These are phyloP conservation scores for Nomada goodeniana DNA, from an alignment of 2,888 invertebrate genomes.

Conservation along the genomic window DNA sequence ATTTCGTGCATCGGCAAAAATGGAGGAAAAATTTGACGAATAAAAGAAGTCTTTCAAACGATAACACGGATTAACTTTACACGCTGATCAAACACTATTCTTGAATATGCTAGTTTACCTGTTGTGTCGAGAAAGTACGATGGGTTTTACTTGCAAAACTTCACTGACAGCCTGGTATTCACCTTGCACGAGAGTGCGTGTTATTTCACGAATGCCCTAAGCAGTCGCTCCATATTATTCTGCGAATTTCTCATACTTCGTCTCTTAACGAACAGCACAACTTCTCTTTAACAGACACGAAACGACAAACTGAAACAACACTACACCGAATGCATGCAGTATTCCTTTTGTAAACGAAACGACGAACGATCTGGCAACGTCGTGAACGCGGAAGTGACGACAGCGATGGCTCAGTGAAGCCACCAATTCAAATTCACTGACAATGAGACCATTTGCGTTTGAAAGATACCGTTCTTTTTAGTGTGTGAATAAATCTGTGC, in stretches of 20 bases:
- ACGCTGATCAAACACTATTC: neutral
- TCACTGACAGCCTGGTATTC: conserved; percentile 51
- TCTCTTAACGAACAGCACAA: conserved; percentile 29
- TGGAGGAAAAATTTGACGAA: neutral
- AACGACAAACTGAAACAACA: conserved; percentile 27
- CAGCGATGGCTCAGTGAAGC: conserved; percentile 27
- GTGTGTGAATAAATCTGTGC: neutral
- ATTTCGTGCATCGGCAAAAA: conserved; percentile 8
- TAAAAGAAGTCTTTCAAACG: neutral
- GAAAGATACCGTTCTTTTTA: neutral
- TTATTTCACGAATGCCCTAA: conserved; percentile 77
- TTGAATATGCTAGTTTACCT: conserved; percentile 46
- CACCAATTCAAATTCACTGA: conserved; percentile 39
- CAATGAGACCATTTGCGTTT: neutral
- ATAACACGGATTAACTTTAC: neutral
- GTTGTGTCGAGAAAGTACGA: conserved; percentile 33
- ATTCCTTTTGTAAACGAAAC: conserved; percentile 18
- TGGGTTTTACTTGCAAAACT: conserved; percentile 40
- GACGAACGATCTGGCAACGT: conserved; percentile 56
- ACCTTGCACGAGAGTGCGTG: conserved; percentile 61
- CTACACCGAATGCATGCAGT: conserved; percentile 18
- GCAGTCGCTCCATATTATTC: conserved; percentile 67
- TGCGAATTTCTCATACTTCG: conserved; percentile 69
- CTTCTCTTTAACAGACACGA: conserved; percentile 22
- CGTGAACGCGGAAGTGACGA: conserved; percentile 58